A percentile compares a stretch with the other conserved stretches of the same genome.
Evolutionary conservation across 1,140 invertebrate species (phyloP).

Genomic region (Drosophila sproati): DNA sequence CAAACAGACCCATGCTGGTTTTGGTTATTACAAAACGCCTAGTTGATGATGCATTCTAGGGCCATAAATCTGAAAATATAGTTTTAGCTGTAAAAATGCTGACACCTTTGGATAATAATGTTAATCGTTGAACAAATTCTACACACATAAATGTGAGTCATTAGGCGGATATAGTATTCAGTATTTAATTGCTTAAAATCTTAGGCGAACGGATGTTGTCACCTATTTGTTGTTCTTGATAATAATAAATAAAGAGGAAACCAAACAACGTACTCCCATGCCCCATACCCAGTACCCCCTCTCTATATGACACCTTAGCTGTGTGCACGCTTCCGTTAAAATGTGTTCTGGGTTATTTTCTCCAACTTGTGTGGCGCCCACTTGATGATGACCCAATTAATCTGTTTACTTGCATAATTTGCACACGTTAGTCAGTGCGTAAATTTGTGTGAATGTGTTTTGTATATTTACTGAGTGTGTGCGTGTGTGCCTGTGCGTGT

Average conservation of each 20-base stretch:
- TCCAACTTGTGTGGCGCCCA: conserved; percentile 4
- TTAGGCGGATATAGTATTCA: background rate
- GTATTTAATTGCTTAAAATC: background rate
- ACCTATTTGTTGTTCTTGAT: background rate
- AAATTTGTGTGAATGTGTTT: conserved; percentile 35
- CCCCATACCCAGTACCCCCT: background rate
- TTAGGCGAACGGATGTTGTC: conserved; percentile 19
- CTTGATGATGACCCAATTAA: conserved; percentile 70
- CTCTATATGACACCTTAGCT: background rate
- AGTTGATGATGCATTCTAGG: too few species aligned
- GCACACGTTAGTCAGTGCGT: conserved; percentile 72
- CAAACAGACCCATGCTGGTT: too few species aligned
- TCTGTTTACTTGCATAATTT: conserved; percentile 82
- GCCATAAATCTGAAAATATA: too few species aligned
- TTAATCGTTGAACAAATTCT: background rate
- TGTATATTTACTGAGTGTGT: background rate
- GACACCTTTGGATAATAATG: background rate
- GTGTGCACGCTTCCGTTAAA: background rate
- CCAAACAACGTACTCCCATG: background rate
- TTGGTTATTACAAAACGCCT: too few species aligned
- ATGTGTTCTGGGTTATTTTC: conserved; percentile 20
- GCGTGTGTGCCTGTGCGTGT: background rate
- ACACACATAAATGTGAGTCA: background rate
- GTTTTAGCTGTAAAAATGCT: background rate
- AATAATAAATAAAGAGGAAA: background rate